Conservation (phyloP, 1,140 invertebrate species). For the Aphaenogaster rudis region DNA sequence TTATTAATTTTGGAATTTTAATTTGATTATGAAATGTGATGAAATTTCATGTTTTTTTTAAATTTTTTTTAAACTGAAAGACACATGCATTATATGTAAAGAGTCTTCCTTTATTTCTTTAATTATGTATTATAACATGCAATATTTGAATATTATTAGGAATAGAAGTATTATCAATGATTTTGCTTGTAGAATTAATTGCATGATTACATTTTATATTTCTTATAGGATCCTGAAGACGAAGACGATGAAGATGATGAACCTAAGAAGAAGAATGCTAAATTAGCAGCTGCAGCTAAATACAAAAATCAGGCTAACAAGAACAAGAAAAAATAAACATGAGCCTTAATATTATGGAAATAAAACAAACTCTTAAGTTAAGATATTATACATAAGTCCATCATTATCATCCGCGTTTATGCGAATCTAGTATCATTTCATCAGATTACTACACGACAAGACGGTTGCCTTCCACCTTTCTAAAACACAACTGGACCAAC, state of each 20-base stretch:
- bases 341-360: slow-evolving; percentile 73
- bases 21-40: slow-evolving; percentile 2
- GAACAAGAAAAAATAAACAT: slow-evolving; percentile 86
- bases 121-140: background rate
- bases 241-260: slow-evolving; percentile 86
- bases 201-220: slow-evolving; percentile 34
- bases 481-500: slow-evolving; percentile 74
- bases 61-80: background rate
- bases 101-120: background rate
- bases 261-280: slow-evolving; percentile 85
- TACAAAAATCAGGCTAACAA: slow-evolving; percentile 85
- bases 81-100: slow-evolving; percentile 10
- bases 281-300: slow-evolving; percentile 82
- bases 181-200: slow-evolving; percentile 1
- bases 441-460: slow-evolving; percentile 70
- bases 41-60: background rate
- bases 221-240: slow-evolving; percentile 83
- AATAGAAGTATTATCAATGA: background rate
- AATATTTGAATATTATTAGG: slow-evolving; percentile 13
- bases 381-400: slow-evolving; percentile 84
- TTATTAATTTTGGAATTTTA: slow-evolving; percentile 1
- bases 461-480: slow-evolving; percentile 73
- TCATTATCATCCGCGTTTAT: slow-evolving; percentile 82
- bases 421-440: slow-evolving; percentile 81
- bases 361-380: slow-evolving; percentile 82